phyloP scores from a whole-genome alignment of 2,888 invertebrate genomes.

The Elmis aenea region DNA sequence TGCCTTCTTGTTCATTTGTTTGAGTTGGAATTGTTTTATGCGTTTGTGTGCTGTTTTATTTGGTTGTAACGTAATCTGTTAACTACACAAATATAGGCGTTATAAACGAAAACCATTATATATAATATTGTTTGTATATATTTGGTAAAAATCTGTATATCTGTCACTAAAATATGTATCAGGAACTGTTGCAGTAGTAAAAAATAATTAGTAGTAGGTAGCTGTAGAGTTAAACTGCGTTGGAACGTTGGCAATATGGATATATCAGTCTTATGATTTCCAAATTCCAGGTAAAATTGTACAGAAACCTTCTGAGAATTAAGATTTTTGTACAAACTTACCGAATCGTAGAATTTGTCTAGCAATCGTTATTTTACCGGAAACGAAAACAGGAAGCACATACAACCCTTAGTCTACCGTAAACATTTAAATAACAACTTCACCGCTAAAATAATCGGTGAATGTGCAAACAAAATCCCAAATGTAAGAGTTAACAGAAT shows the following conservation, averaged over 20 bases:
- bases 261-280: conserved; percentile 43
- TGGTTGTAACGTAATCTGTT: too few relatives aligned
- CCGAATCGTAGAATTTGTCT: conserved; percentile 25
- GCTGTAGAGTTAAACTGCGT: conserved; percentile 34
- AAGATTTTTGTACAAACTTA: conserved; percentile 6
- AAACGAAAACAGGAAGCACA: conserved; percentile 43
- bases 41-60: too few relatives aligned
- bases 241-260: conserved; percentile 47
- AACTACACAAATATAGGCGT: conserved; percentile 9
- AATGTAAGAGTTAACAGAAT: conserved; percentile 24
- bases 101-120: conserved; percentile 42
- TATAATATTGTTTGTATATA: conserved; percentile 43
- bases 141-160: conserved; percentile 49
- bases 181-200: conserved; percentile 43
- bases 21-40: too few relatives aligned
- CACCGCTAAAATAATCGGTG: conserved; percentile 15
- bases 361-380: conserved; percentile 31
- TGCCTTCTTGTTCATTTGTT: too few relatives aligned
- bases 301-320: background rate
- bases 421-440: conserved; percentile 30
- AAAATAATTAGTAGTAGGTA: conserved; percentile 29
- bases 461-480: conserved; percentile 14
- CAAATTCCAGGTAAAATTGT: conserved; percentile 16
- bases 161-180: conserved; percentile 41
- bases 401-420: conserved; percentile 31